Conservation (phyloP, 2,113 vertebrate species). For the Ictidomys tridecemlineatus region DNA sequence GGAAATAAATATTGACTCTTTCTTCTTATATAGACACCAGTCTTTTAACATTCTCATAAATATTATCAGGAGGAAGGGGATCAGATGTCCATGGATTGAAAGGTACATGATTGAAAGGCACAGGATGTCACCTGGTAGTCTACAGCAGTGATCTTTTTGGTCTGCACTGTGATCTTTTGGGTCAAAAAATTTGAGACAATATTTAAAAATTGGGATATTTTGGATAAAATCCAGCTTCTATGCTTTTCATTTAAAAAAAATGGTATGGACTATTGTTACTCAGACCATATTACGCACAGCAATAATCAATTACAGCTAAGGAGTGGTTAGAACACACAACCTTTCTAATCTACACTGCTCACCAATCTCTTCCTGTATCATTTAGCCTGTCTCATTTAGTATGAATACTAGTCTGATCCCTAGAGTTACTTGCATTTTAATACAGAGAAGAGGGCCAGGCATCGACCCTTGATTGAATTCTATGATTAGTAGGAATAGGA, state of each 20-base stretch:
- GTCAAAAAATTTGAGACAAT: not conserved
- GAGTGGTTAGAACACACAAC: not conserved
- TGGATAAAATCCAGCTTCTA: conserved; percentile 9
- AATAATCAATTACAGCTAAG: not conserved
- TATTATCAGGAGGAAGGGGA: not conserved
- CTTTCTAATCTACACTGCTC: too few species aligned
- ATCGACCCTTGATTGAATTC: not conserved
- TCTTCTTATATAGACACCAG: not conserved
- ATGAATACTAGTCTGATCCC: not conserved
- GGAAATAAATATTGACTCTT: not conserved
- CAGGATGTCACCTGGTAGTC: not conserved
- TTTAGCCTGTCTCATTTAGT: not conserved
- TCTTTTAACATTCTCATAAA: not conserved
- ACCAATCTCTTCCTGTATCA: not conserved
- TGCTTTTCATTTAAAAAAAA: conserved; percentile 14
- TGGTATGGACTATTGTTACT: not conserved
- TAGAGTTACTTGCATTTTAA: not conserved
- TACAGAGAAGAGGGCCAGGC: not conserved
- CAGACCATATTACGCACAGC: not conserved
- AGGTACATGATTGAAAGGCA: not conserved
- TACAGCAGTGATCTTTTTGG: not conserved
- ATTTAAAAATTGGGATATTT: conserved; percentile 32
- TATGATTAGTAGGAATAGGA: not conserved
- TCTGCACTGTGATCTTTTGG: not conserved
- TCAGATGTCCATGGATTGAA: not conserved